Evolutionary conservation across 2,888 invertebrate species (phyloP), one percentile per base, ranked within the genome.

Genomic region (Cinara cedri): DNA sequence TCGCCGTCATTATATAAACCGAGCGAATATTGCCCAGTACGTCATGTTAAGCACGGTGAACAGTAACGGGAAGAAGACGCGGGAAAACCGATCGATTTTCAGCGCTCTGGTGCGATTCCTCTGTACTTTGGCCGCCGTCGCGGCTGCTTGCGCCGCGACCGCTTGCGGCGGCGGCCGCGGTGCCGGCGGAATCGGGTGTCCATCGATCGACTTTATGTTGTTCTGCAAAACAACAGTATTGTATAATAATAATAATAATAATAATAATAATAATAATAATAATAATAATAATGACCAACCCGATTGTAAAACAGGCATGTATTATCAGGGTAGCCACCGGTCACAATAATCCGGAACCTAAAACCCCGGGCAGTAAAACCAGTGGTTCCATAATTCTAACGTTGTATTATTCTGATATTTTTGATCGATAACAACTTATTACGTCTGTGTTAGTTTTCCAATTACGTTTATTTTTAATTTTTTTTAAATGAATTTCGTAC

Each of bases 11-110:
- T 83, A 84, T 54, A 84, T 82, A 76, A 83, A 92, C 85, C 91
- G 90, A 80, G 91, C 91, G 85, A 92, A 92, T 84, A 90, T 88
- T 83, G 90, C 89, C 92, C 92, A 92, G 84, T 92, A 92, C 82
- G 90, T 90, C 82, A 88, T 87, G 85, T 92, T 92, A 66, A 92
- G 87, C 81, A 90, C 86, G 81, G 91, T 87, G 84, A 92, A 92
- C 65, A 91, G 87, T 71, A 90, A 88, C 2, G 92, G 92, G 84
- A 92, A 92, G 84, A 91, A 89, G 72, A 91, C 88, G 62, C 92
- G 87, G 4, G 92, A 92, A 83, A 90, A 89, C 78, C 91, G 88
- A 85, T 92, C 92, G 81, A 92, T 90, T 84, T 91, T 90, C 81
- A 92, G 89, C 55, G 92, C 91, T 54, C 90, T 87, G 83, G 89